Conservation (phyloP, 2,797 vertebrate species). For the Enteromius mattozi region DNA sequence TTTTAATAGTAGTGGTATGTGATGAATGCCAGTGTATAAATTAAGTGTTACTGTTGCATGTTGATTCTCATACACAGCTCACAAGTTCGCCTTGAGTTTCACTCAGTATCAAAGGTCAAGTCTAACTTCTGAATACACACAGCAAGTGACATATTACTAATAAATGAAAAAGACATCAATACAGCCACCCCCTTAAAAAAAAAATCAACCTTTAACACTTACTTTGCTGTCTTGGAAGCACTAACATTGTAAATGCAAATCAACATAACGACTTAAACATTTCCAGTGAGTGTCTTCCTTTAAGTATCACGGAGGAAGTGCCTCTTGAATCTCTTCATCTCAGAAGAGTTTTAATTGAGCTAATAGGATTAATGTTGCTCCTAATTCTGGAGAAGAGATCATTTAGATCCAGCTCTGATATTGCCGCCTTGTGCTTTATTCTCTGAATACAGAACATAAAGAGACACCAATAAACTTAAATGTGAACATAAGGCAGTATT, state of each 20-base stretch:
- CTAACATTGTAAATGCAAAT: background rate
- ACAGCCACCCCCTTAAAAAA: no score
- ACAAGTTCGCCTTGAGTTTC: background rate
- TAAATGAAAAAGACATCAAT: no score
- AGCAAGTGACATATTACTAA: background rate
- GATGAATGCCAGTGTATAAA: background rate
- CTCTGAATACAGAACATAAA: conserved; percentile 8
- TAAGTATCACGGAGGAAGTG: conserved; percentile 8
- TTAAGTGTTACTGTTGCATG: background rate
- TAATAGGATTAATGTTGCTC: conserved; percentile 21
- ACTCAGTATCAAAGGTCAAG: background rate
- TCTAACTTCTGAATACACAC: background rate
- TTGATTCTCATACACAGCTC: background rate
- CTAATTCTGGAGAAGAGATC: background rate
- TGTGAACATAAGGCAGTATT: background rate
- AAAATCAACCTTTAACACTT: no score
- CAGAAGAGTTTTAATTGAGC: conserved; percentile 23
- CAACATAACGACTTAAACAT: background rate
- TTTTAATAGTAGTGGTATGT: background rate
- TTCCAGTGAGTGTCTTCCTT: conserved; percentile 1
- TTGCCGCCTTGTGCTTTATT: background rate
- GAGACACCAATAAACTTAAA: background rate
- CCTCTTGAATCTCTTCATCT: conserved; percentile 16
- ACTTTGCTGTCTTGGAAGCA: background rate
- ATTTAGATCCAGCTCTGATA: conserved; percentile 3